Percentiles rank a stretch among this genome's conserved stretches.
Conservation (phyloP, 2,797 vertebrate genomes). For the Tapirus indicus region DNA sequence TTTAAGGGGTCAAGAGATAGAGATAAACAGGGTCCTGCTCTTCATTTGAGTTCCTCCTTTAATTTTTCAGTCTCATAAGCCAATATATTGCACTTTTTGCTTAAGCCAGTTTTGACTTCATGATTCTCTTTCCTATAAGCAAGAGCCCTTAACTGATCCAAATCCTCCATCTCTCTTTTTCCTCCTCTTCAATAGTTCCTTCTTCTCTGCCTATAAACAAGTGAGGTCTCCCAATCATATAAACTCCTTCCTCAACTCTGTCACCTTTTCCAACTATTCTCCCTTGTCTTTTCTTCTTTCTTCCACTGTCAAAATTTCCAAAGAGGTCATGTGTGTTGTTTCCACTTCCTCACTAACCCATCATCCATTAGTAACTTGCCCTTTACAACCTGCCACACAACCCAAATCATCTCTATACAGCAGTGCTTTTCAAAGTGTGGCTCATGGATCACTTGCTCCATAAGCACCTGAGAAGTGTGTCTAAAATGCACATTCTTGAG, state of each 20-base stretch:
- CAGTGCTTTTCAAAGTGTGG: neutral
- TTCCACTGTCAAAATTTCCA: neutral
- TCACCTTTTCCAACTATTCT: neutral
- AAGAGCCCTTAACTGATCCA: neutral
- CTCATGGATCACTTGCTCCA: neutral
- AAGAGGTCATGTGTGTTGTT: neutral
- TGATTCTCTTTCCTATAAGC: neutral
- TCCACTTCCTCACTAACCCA: neutral
- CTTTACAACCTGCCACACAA: no score
- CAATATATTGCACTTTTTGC: neutral
- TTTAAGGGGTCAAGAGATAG: neutral
- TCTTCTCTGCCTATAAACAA: neutral
- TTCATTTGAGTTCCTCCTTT: neutral
- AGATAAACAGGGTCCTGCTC: neutral
- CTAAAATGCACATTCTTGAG: neutral
- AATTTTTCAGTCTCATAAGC: neutral
- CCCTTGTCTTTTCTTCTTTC: neutral
- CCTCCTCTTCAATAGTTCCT: no score
- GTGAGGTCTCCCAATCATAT: neutral
- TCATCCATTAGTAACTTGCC: no score
- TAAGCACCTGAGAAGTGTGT: neutral
- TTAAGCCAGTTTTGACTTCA: neutral
- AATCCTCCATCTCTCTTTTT: neutral
- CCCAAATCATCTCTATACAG: neutral
- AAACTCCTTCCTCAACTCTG: neutral